phyloP scores from a whole-genome alignment of 2,797 vertebrate species.

The Heliangelus exortis region DNA sequence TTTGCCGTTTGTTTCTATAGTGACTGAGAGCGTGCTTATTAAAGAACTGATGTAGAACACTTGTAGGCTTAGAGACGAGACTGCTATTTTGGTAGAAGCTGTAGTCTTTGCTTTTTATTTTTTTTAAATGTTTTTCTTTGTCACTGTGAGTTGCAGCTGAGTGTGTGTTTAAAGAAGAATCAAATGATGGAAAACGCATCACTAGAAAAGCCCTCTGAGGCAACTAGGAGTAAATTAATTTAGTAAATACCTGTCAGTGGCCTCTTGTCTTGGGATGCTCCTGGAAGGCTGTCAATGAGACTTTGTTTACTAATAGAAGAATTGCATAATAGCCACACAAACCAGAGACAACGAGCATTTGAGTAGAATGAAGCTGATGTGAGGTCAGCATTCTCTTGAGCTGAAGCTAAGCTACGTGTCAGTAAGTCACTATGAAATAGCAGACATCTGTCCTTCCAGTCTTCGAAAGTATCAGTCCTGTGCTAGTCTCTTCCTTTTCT shows the following conservation, averaged over 20 bases:
- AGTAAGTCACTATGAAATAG: not conserved
- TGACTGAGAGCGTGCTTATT: not conserved
- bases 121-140: not conserved
- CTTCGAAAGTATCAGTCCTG: not conserved
- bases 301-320: constrained; percentile 28
- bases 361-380: not conserved
- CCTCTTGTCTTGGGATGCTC: not conserved
- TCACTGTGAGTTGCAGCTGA: not conserved
- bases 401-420: not conserved
- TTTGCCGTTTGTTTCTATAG: not conserved
- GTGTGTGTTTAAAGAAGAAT: not conserved
- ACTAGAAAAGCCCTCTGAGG: not conserved
- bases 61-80: not conserved
- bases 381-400: not conserved
- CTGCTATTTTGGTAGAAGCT: not conserved
- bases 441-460: not conserved
- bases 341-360: not conserved
- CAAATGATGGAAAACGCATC: not conserved
- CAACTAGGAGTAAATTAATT: not conserved
- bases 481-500: not conserved
- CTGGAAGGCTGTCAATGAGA: not conserved
- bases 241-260: not conserved
- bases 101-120: too few species aligned
- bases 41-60: fast-evolving
- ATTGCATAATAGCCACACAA: not conserved